Conservation (phyloP, 1,140 invertebrate species). For the Oryzaephilus surinamensis region DNA sequence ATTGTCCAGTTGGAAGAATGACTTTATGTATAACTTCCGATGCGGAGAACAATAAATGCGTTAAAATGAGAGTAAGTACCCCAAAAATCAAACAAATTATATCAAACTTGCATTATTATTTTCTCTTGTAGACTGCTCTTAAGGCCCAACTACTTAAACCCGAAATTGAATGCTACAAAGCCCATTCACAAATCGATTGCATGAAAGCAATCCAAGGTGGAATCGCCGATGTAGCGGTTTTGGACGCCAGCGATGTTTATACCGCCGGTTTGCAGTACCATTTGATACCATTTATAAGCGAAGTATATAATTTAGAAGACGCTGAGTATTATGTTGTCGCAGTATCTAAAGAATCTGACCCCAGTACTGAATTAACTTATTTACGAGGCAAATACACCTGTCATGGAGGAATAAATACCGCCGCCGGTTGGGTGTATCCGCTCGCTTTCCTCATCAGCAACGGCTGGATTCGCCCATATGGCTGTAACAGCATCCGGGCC, state of each 20-base stretch:
- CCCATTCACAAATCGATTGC: constrained; percentile 76
- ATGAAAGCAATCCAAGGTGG: constrained; percentile 73
- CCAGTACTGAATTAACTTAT: constrained; percentile 77
- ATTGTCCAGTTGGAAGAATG: constrained; percentile 70
- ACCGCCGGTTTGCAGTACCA: constrained; percentile 73
- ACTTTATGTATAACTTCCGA: constrained; percentile 85
- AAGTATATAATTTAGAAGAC: constrained; percentile 77
- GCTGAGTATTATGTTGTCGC: constrained; percentile 91
- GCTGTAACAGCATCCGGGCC: constrained; percentile 79
- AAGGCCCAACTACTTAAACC: constrained; percentile 83
- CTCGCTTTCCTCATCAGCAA: constrained; percentile 88
- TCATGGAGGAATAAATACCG: constrained; percentile 82
- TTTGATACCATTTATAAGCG: constrained; percentile 78
- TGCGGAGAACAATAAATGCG: constrained; percentile 82
- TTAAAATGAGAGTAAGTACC: constrained; percentile 74
- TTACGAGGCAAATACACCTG: constrained; percentile 72
- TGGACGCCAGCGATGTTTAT: constrained; percentile 92
- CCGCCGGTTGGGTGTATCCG: constrained; percentile 93
- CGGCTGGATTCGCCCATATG: constrained; percentile 83
- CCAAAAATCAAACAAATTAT: background rate
- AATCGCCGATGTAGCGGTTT: constrained; percentile 74
- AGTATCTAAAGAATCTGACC: constrained; percentile 80
- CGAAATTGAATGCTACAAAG: constrained; percentile 76
- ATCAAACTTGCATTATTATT: constrained; percentile 3
- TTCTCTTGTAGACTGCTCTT: constrained; percentile 57